A percentile compares a stretch with the other conserved stretches of the same genome.
Conservation (phyloP, 2,888 invertebrate species). For the Lymantria monacha region DNA sequence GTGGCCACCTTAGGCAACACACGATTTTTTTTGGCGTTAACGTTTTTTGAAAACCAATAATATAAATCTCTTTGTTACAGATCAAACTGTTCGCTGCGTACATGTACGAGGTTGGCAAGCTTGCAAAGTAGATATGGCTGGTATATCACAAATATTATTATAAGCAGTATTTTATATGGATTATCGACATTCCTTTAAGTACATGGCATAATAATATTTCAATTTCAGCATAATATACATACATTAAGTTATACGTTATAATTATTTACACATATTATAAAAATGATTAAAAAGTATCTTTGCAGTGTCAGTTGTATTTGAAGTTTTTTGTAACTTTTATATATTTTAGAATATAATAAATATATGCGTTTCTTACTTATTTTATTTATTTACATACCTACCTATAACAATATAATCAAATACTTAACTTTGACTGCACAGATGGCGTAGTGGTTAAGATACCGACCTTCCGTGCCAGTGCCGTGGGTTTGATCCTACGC, state of each 20-base stretch:
- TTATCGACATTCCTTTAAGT: slow-evolving; percentile 22
- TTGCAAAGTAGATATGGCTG: slow-evolving; percentile 52
- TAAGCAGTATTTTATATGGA: slow-evolving; percentile 5
- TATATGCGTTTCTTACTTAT: neutral
- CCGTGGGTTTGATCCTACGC: no score
- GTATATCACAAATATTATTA: neutral
- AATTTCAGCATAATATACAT: slow-evolving; percentile 23
- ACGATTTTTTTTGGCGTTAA: no score
- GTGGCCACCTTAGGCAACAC: no score
- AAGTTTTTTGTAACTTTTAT: neutral
- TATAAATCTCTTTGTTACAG: slow-evolving; percentile 79
- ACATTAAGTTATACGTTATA: neutral
- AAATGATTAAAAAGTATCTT: neutral
- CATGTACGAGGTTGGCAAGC: slow-evolving; percentile 88
- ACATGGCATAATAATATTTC: slow-evolving; percentile 9
- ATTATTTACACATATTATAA: neutral
- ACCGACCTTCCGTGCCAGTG: no score
- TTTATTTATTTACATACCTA: neutral
- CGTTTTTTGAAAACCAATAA: no score
- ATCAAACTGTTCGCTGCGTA: slow-evolving; percentile 96
- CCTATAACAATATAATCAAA: no score
- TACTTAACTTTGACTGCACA: no score
- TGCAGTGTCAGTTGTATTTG: neutral
- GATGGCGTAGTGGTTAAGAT: no score
- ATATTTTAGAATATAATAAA: neutral